Evolutionary conservation across 2,113 vertebrate species (phyloP), one percentile per base, ranked within the genome.

Genomic region (Eublepharis macularius): DNA sequence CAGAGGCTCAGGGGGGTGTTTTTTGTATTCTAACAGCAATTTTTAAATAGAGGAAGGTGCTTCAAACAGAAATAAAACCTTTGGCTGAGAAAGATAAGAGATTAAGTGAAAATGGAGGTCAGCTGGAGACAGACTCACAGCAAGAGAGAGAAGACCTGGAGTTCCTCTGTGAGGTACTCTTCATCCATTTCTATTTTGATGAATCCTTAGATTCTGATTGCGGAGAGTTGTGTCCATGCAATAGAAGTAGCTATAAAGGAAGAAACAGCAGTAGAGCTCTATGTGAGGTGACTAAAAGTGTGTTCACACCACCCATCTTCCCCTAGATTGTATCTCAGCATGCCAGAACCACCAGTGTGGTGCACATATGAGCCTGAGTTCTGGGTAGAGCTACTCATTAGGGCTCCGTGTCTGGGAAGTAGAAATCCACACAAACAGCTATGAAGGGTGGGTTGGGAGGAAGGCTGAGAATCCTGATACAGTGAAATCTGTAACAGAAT

Each of bases 11-110:
- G 77, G 79, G 41, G 70, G 29, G 29, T 19, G 19, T n/a, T 66
- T 69, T 32, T 51, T 75, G 88, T 85, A 80, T 76, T 76, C 39
- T 73, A 60, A n/a, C 69, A 74, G 39, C 10, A 32, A 4, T 54
- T 57, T 17, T 47, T 63, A 74, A 80, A 85, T 21, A 57, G 24
- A 51, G 17, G 57, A 79, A 63, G 9, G 9, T 29, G 1, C 2
- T 89, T 87, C 82, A 91, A 63, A 76, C 19, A 1, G 39, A 69
- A 54, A 2, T 19, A 89, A 39, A 21, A 77, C 5, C 70, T 86
- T 73, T 66, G 81, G 19, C 45, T 88, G 80, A 49, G 80, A 88
- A 14, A 6, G 1, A 10, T 75, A 79, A 73, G 57, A 76, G 32
- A 5, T 72, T 66, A 76, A 57, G 7, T 65, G 70, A 83, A 70